Conservation (phyloP, 2,888 invertebrate species). For the Troglohyphantes excavatus region DNA sequence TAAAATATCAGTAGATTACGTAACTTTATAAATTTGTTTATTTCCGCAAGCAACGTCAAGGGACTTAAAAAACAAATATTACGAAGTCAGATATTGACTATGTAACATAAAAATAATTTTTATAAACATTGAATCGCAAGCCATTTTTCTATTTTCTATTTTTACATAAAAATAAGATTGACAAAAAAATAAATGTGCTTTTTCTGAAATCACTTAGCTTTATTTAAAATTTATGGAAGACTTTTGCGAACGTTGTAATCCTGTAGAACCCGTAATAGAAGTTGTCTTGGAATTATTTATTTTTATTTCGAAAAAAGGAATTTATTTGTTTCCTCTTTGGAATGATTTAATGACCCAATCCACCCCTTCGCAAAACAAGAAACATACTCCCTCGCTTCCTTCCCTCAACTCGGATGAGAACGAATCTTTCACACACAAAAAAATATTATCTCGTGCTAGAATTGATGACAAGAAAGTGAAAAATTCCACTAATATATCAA, state of each 20-base stretch:
- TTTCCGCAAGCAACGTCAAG: too few species aligned
- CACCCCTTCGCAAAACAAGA: constrained; percentile 1
- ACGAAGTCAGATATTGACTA: too few species aligned
- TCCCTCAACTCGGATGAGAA: neutral
- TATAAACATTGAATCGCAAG: neutral
- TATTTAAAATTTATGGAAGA: constrained; percentile 62
- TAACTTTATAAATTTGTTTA: too few species aligned
- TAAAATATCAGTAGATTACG: too few species aligned
- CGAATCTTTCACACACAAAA: constrained; percentile 15
- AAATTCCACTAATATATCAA: constrained; percentile 65
- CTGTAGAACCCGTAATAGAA: constrained; percentile 47
- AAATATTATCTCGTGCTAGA: constrained; percentile 38
- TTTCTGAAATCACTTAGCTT: constrained; percentile 55
- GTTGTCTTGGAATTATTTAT: constrained; percentile 59
- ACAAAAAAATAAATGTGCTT: neutral
- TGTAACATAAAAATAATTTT: neutral
- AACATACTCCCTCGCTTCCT: constrained; percentile 10
- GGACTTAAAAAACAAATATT: too few species aligned
- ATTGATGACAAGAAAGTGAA: constrained; percentile 66
- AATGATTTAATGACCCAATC: constrained; percentile 45
- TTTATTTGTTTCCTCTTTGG: constrained; percentile 52
- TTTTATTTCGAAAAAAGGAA: constrained; percentile 45
- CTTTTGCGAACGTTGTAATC: constrained; percentile 29
- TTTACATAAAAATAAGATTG: neutral
- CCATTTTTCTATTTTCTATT: neutral